Percentiles rank a stretch among this genome's conserved stretches.
Evolutionary conservation across 2,113 vertebrate species (phyloP).

Genomic region (Archilochus colubris): DNA sequence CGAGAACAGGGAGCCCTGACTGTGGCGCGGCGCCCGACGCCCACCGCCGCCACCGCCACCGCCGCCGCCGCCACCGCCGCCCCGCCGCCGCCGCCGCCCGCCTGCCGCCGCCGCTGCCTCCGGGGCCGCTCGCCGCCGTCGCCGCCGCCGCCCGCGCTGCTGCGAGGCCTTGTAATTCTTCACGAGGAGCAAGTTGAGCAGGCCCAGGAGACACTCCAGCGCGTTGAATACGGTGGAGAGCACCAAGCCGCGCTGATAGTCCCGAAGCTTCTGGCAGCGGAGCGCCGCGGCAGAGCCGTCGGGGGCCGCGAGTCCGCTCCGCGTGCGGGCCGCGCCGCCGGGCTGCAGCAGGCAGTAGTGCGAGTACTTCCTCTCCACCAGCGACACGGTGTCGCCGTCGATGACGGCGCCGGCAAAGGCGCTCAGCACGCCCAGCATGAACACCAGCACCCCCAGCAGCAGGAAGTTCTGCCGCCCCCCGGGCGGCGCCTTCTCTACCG

Average conservation of each 20-base stretch:
- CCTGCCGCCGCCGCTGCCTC: conserved; percentile 4
- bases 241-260: conserved; percentile 90
- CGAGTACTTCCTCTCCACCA: conserved; percentile 92
- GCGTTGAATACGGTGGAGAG: conserved; percentile 92
- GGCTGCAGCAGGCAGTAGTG: conserved; percentile 86
- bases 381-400: conserved; percentile 92
- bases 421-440: conserved; percentile 91
- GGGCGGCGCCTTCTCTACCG: conserved; percentile 63
- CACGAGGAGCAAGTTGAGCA: conserved; percentile 87
- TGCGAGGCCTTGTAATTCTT: conserved; percentile 88
- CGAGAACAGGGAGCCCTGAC: conserved; percentile 82
- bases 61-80: background rate
- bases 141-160: conserved; percentile 79
- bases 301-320: background rate
- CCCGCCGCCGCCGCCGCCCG: background rate
- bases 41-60: conserved; percentile 57
- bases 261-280: conserved; percentile 85
- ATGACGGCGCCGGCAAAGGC: conserved; percentile 95
- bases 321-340: background rate
- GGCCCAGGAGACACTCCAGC: conserved; percentile 89
- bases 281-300: conserved; percentile 42
- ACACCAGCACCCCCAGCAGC: conserved; percentile 89
- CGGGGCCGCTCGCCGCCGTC: conserved; percentile 70
- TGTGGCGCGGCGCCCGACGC: conserved; percentile 73
- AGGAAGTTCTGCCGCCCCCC: conserved; percentile 89